Conservation (phyloP, 2,888 invertebrate species). For the Epistrophe eligans region DNA sequence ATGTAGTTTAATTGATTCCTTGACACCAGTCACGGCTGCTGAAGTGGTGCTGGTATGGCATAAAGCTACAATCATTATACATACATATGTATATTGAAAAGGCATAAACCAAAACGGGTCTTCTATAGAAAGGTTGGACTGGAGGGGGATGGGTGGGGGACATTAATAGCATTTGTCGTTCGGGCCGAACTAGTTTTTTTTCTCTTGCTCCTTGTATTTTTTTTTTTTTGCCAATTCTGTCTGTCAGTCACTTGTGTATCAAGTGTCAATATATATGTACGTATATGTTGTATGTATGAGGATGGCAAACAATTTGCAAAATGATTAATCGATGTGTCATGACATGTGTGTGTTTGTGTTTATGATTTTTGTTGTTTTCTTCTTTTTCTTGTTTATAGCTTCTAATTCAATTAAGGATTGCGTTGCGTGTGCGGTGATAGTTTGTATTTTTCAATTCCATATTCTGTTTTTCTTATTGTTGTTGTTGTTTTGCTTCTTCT, state of each 20-base stretch:
- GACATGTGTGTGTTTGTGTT: background rate
- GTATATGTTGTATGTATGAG: slow-evolving; percentile 20
- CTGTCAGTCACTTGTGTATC: slow-evolving; percentile 62
- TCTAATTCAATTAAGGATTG: slow-evolving; percentile 75
- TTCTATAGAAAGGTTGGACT: background rate
- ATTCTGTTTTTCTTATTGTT: slow-evolving; percentile 1
- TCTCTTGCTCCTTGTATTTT: slow-evolving; percentile 10
- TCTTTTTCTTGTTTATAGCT: slow-evolving; percentile 56
- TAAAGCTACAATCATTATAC: slow-evolving; percentile 18
- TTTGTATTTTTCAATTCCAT: slow-evolving; percentile 27
- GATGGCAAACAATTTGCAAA: slow-evolving; percentile 73
- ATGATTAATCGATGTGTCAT: slow-evolving; percentile 74
- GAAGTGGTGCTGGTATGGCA: slow-evolving; percentile 26
- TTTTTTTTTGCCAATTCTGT: slow-evolving; percentile 9
- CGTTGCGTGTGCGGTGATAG: slow-evolving; percentile 61
- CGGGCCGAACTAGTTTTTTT: slow-evolving; percentile 61
- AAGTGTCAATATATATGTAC: slow-evolving; percentile 64
- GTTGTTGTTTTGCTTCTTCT: slow-evolving; percentile 28
- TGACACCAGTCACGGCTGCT: slow-evolving; percentile 68
- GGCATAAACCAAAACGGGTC: slow-evolving; percentile 48
- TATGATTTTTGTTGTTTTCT: slow-evolving; percentile 14
- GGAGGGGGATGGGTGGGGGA: background rate
- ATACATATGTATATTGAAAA: slow-evolving; percentile 16
- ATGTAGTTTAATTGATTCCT: slow-evolving; percentile 74
- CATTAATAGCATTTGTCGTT: slow-evolving; percentile 45